Percentiles rank a stretch among this genome's conserved stretches.
Conservation (phyloP, 2,113 vertebrate species). For the Mustelus asterias region DNA sequence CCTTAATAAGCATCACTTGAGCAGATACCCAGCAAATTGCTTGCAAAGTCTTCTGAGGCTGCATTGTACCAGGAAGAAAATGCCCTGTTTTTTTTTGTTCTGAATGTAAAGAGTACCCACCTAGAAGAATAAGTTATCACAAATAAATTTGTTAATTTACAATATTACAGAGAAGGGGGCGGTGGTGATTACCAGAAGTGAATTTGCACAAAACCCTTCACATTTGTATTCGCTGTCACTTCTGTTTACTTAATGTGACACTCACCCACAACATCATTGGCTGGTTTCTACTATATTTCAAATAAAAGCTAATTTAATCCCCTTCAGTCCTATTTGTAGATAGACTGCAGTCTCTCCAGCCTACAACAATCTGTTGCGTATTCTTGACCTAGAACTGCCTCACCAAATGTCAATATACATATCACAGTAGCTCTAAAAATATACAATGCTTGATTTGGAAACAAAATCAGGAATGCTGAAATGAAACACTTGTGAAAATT, state of each 20-base stretch:
- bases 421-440: neutral
- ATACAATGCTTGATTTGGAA: neutral
- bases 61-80: neutral
- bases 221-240: neutral
- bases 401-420: neutral
- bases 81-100: neutral
- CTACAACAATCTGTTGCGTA: neutral
- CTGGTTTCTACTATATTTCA: neutral
- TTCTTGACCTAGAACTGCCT: neutral
- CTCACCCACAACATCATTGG: neutral
- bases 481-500: neutral
- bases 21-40: neutral
- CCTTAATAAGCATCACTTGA: constrained; percentile 25
- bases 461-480: neutral
- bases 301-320: constrained; percentile 25
- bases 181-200: neutral
- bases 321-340: neutral
- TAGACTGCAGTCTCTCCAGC: neutral
- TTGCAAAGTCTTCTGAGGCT: neutral
- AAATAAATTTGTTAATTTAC: neutral
- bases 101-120: neutral
- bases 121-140: neutral
- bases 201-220: neutral
- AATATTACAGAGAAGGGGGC: neutral
- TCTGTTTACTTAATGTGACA: constrained; percentile 1